A percentile compares a stretch with the other conserved stretches of the same genome.
Conservation (phyloP, 2,888 invertebrate genomes). For the Campoplex capitator region DNA sequence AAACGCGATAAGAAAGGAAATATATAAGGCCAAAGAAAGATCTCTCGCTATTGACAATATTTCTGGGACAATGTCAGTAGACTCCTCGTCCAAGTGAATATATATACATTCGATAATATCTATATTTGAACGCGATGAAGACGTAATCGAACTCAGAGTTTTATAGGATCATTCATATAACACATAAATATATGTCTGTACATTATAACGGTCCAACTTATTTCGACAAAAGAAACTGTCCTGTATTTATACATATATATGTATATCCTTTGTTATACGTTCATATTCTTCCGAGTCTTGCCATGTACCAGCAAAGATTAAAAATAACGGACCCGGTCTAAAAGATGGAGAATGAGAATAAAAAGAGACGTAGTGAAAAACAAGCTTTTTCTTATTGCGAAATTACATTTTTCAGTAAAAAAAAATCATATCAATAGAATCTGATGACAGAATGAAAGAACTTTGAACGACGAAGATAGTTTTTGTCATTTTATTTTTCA, state of each 20-base stretch:
- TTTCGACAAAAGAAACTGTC: slow-evolving; percentile 30
- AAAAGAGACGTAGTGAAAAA: not conserved
- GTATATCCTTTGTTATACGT: slow-evolving; percentile 16
- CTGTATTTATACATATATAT: not conserved
- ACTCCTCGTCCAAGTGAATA: slow-evolving; percentile 38
- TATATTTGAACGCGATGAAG: slow-evolving; percentile 11
- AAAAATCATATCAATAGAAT: slow-evolving; percentile 26
- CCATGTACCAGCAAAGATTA: slow-evolving; percentile 33
- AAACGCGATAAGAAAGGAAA: slow-evolving; percentile 44
- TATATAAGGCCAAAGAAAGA: slow-evolving; percentile 35
- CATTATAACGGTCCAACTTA: slow-evolving; percentile 10
- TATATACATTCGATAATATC: slow-evolving; percentile 15
- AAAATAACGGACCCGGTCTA: slow-evolving; percentile 1
- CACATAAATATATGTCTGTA: slow-evolving; percentile 8
- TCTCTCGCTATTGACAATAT: slow-evolving; percentile 44
- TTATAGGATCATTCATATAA: slow-evolving; percentile 22
- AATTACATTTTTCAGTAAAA: slow-evolving; percentile 24
- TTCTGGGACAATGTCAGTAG: slow-evolving; percentile 50
- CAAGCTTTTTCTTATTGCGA: not conserved
- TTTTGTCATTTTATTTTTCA: not conserved
- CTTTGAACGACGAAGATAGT: not conserved
- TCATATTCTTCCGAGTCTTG: slow-evolving; percentile 7
- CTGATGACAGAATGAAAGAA: not conserved
- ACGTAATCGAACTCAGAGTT: slow-evolving; percentile 39
- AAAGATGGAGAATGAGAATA: not conserved